Conservation (phyloP, 1,140 invertebrate species). For the Lasioglossum albipes region DNA sequence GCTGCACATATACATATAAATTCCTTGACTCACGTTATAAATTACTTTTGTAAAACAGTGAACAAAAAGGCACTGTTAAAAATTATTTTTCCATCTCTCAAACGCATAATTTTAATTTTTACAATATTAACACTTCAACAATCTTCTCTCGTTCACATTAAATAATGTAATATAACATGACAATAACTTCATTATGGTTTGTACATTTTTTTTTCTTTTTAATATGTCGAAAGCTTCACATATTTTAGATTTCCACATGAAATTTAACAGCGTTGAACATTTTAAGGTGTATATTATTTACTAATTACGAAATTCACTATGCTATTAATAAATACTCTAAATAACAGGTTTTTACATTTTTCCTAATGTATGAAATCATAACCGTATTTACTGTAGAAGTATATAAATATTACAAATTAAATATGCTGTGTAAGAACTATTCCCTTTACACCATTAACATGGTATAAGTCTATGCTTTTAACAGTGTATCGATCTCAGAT, state of each 20-base stretch:
- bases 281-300: background rate
- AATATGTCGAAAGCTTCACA: constrained; percentile 26
- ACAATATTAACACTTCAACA: constrained; percentile 24
- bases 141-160: constrained; percentile 27
- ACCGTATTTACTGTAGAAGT: constrained; percentile 10
- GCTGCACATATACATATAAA: constrained; percentile 36
- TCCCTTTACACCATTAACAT: background rate
- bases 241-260: constrained; percentile 27
- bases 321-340: constrained; percentile 30
- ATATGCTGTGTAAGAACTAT: constrained; percentile 24
- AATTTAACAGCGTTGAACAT: constrained; percentile 15
- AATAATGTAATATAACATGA: constrained; percentile 33
- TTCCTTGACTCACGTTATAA: constrained; percentile 44
- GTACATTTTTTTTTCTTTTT: constrained; percentile 31
- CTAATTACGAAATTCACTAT: constrained; percentile 5
- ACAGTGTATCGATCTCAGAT: constrained; percentile 28
- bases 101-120: constrained; percentile 43
- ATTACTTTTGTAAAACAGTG: constrained; percentile 55
- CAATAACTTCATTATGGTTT: constrained; percentile 36
- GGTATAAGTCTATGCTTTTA: constrained; percentile 25
- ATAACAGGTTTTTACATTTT: constrained; percentile 30
- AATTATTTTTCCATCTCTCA: constrained; percentile 47
- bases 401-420: constrained; percentile 45
- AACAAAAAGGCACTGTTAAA: constrained; percentile 62
- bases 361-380: background rate